Evolutionary conservation across 2,797 vertebrate genomes (phyloP), one percentile per base, ranked within the genome.

Genomic region (Enteromius trimaculatus): DNA sequence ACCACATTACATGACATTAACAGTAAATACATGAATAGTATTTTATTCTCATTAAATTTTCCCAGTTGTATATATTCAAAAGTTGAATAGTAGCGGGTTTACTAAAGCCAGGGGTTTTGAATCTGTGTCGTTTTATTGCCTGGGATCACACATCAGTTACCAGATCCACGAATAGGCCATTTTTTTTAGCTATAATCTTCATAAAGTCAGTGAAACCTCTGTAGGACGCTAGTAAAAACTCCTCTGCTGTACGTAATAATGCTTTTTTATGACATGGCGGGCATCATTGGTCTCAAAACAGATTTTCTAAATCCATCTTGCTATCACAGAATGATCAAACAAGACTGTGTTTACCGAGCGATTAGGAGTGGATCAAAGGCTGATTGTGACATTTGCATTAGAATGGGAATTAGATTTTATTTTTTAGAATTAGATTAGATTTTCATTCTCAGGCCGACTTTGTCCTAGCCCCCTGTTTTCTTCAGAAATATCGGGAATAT

Each of bases 321-420:
- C 85, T 72, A 80, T 89, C 89, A 88, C 88, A 91, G 90, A 89
- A 84, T 88, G 88, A 90, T 92, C 87, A 91, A 92, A 90, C 90
- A 90, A 87, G 83, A 90, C 90, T 85, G 88, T 90, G 91, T 92
- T 93, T 93, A 90, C 87, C 86, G 83, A 78, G 90, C 65, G 89
- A 92, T 94, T 92, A 92, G 84, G 85, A 90, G 85, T 90, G 92
- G 91, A 92, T 93, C 92, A 93, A 86, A 90, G 89, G 79, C 86
- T 90, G 89, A 91, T 90, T 89, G 88, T 91, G 88, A 90, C 88
- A 91, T 93, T 92, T 93, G 87, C 89, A 90, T 92, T 72, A 71
- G 86, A 90, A 80, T 80, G 86, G 85, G 79, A 84, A 90, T 58
- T 84, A 89, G 77, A n/a, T n/a, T n/a, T n/a, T n/a, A n/a, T n/a